Percentiles rank a stretch among this genome's conserved stretches.
These are phyloP conservation scores for Pissodes strobi DNA, from an alignment of 1,140 invertebrate species.

Conservation along the genomic window DNA sequence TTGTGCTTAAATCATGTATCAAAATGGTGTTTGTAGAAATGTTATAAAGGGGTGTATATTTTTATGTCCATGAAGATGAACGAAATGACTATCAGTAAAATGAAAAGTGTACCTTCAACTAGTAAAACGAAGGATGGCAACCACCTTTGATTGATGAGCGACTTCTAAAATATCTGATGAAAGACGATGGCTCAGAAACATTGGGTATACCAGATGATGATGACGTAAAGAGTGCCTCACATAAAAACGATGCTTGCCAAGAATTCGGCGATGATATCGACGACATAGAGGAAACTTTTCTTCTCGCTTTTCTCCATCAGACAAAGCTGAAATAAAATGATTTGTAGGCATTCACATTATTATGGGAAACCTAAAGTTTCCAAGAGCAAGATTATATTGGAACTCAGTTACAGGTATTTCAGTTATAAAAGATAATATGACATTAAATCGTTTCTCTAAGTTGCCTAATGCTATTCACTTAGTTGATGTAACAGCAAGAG, in stretches of 20 bases:
- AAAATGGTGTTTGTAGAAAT: too few relatives aligned
- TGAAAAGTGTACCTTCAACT: background rate
- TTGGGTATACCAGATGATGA: background rate
- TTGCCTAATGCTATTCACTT: too few relatives aligned
- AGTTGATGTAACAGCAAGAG: too few relatives aligned
- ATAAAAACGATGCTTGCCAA: background rate
- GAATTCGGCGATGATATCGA: background rate
- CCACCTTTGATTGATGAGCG: background rate
- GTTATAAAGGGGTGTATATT: too few relatives aligned
- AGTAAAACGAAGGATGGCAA: background rate
- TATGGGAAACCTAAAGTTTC: too few relatives aligned
- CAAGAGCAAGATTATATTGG: constrained; percentile 54
- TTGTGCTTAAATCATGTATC: too few relatives aligned
- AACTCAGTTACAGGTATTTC: constrained; percentile 40
- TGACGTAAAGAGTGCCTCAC: background rate
- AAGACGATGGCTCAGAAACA: background rate
- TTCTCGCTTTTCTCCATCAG: background rate
- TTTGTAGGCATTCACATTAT: too few relatives aligned
- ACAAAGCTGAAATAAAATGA: constrained; percentile 40
- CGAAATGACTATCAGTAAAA: too few relatives aligned
- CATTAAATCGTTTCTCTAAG: too few relatives aligned
- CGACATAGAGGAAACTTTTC: background rate
- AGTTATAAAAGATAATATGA: too few relatives aligned
- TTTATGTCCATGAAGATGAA: too few relatives aligned
- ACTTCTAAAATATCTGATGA: background rate